These are phyloP conservation scores for Phycodurus eques DNA, from an alignment of 2,113 vertebrate genomes.

Conservation along the genomic window DNA sequence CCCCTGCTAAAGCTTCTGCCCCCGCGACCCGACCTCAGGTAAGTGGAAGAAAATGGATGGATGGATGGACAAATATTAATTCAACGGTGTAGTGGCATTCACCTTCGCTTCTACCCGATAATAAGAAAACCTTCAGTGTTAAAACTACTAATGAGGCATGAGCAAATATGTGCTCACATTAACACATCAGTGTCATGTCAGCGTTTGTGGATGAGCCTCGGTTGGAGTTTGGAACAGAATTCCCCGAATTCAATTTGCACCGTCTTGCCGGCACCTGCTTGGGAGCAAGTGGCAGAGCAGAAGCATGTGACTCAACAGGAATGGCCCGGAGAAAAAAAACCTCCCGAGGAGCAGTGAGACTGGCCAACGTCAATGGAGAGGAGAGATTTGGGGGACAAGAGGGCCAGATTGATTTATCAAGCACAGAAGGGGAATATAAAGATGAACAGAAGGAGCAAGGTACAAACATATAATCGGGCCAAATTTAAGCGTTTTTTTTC, in stretches of 20 bases:
- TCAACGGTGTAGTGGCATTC: not conserved
- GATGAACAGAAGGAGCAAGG: conserved; percentile 21
- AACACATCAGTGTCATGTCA: conserved; percentile 20
- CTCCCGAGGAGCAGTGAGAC: conserved; percentile 12
- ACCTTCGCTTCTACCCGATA: not conserved
- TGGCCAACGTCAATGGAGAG: conserved; percentile 14
- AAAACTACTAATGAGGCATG: conserved; percentile 24
- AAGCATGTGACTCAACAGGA: conserved; percentile 61
- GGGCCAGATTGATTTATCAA: conserved; percentile 44
- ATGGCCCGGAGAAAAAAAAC: conserved; percentile 48
- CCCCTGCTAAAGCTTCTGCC: no score
- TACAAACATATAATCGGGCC: no score
- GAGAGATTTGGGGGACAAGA: conserved; percentile 27
- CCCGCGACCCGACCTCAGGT: no score
- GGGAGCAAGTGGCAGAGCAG: conserved; percentile 17
- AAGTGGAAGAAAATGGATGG: no score
- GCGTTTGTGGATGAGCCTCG: conserved; percentile 9
- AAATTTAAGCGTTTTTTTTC: no score
- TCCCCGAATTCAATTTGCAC: conserved; percentile 61
- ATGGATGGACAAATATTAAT: not conserved
- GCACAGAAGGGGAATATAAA: conserved; percentile 19
- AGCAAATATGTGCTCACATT: conserved; percentile 29
- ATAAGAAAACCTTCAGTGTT: not conserved
- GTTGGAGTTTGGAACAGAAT: conserved; percentile 18
- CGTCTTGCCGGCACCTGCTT: conserved; percentile 49